Evolutionary conservation across 1,140 invertebrate species (phyloP).

Genomic region (Saccostrea cuccullata): DNA sequence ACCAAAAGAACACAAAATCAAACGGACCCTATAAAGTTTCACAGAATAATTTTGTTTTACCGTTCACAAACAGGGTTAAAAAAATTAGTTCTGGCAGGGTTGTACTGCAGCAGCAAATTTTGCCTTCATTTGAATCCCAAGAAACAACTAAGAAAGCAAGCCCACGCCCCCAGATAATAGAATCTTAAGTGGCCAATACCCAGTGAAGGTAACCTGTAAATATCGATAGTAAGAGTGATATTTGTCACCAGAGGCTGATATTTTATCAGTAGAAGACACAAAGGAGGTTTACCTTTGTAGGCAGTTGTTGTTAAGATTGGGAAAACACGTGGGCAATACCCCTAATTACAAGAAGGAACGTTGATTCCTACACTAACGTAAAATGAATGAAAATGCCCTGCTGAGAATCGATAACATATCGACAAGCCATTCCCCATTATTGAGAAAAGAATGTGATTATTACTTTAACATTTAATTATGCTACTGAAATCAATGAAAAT

Average conservation of each 20-base stretch:
- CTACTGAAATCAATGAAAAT: constrained; percentile 28
- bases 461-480: constrained; percentile 22
- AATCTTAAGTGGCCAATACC: neutral
- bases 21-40: neutral
- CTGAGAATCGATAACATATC: neutral
- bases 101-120: neutral
- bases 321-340: neutral
- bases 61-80: neutral
- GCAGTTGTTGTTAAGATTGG: neutral
- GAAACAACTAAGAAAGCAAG: neutral
- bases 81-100: neutral
- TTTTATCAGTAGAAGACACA: neutral
- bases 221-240: neutral
- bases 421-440: neutral
- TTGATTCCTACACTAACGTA: neutral
- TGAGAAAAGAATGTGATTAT: neutral
- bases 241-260: neutral
- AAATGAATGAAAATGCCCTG: neutral
- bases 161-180: neutral
- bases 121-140: neutral
- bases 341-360: neutral
- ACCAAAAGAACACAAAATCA: neutral
- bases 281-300: neutral
- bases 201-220: neutral
- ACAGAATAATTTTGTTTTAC: neutral